Base-by-base conservation (phyloP, 2,888 invertebrate species). In the Lamproptera curius region DNA sequence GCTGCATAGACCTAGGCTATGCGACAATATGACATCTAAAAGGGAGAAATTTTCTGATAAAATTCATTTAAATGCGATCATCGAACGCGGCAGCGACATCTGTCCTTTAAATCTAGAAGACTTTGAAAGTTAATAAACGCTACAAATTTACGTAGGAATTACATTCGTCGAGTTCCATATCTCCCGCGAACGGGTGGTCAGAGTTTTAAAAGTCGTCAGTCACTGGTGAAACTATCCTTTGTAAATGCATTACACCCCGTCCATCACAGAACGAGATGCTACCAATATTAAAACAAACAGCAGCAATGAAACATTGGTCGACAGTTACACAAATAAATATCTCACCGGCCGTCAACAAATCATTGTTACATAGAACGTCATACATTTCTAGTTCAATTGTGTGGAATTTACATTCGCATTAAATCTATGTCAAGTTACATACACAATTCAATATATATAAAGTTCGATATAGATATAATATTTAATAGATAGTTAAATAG, bases 301-400 rank as follows among this genome's bases (percentile, higher is more conserved):
- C 74, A 64, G 55, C 40, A 67, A 61, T 67, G 72, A 72, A 31
- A 31, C 73, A 70, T 83, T 85, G 84, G 85, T 86, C 85, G 72
- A 59, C 67, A 62, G 67, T 58, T 68, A 67, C 58, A 70, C 66
- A 67, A 67, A 73, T 71, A 72, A 68, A 70, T 61, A 47, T 72
- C 70, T 72, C 59, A 62, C 59, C 62, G 70, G 59, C 60, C 62
- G 55, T 63, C 62, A 58, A 58, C 61, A 61, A 65, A 55, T 65
- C 31, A 47, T 67, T 63, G 63, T 66, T 70, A 54, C 50, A 55
- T 76, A 62, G 73, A 76, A 80, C 73, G 71, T 76, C 73, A 76
- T 76, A 77, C 75, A 77, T 73, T 73, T 80, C 78, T 78, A 81
- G 67, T 77, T 73, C 68, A 74, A 80, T n/a, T n/a, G n/a, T n/a